Evolutionary conservation across 2,113 vertebrate species (phyloP).

Genomic region (Calypte anna): DNA sequence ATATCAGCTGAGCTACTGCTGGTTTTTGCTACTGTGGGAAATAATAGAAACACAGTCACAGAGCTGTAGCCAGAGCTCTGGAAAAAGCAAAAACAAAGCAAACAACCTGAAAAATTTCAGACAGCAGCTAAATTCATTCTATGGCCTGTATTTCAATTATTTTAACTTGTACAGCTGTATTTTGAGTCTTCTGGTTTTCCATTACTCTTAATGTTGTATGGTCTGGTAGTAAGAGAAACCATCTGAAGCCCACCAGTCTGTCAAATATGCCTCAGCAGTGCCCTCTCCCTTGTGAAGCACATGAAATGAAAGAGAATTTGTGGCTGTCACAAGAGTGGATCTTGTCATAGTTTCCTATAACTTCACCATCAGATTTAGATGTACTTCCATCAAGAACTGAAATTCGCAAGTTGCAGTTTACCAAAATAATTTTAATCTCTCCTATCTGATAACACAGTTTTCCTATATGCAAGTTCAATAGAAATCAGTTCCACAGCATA

Average conservation of each 20-base stretch:
- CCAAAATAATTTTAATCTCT: background rate
- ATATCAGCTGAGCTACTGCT: background rate
- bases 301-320: background rate
- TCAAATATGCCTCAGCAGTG: background rate
- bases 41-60: background rate
- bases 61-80: background rate
- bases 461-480: background rate
- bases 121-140: slow-evolving; percentile 21
- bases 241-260: background rate
- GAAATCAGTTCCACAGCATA: background rate
- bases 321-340: background rate
- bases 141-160: background rate
- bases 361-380: background rate
- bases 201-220: background rate
- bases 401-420: background rate
- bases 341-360: background rate
- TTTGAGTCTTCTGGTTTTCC: background rate
- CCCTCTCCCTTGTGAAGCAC: background rate
- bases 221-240: background rate
- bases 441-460: background rate
- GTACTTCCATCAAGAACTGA: background rate
- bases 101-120: background rate
- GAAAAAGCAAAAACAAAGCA: background rate
- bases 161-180: background rate
- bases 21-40: background rate